A percentile compares a stretch with the other conserved stretches of the same genome.
Evolutionary conservation across 2,113 vertebrate species (phyloP).

Genomic region (Noctilio leporinus): DNA sequence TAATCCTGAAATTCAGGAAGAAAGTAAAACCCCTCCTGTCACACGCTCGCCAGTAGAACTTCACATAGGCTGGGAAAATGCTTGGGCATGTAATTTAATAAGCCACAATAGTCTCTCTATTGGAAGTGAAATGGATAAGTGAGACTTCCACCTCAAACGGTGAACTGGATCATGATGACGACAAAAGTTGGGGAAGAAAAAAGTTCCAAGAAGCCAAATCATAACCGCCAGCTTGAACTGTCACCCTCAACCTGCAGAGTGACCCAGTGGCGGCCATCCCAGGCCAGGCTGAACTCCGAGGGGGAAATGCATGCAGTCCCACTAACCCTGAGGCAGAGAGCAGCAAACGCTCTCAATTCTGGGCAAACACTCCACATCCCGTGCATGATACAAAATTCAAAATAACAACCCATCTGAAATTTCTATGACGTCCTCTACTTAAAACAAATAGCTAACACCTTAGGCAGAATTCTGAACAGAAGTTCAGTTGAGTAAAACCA

Average conservation of each 20-base stretch:
- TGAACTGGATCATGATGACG: not conserved
- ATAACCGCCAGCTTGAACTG: not conserved
- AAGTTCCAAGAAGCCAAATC: not conserved
- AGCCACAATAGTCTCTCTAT: not conserved
- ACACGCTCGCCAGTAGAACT: not conserved
- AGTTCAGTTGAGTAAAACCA: not conserved
- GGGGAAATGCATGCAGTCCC: too few relatives aligned
- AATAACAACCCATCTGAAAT: constrained; percentile 16
- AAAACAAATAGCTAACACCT: not conserved
- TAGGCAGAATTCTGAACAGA: constrained; percentile 19
- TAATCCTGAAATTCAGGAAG: not conserved
- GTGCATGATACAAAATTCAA: constrained; percentile 34
- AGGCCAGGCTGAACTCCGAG: too few relatives aligned
- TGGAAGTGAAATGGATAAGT: not conserved
- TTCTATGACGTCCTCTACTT: constrained; percentile 28
- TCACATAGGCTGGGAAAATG: constrained; percentile 19
- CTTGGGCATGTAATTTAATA: constrained; percentile 29
- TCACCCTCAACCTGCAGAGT: not conserved
- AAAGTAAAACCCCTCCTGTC: not conserved
- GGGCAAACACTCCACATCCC: not conserved
- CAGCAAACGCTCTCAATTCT: not conserved
- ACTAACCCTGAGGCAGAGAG: not conserved
- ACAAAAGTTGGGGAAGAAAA: not conserved
- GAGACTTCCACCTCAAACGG: not conserved
- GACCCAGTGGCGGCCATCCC: not conserved